Evolutionary conservation across 2,888 invertebrate species (phyloP), one percentile per base, ranked within the genome.

Genomic region (Lasioglossum pauxillum): DNA sequence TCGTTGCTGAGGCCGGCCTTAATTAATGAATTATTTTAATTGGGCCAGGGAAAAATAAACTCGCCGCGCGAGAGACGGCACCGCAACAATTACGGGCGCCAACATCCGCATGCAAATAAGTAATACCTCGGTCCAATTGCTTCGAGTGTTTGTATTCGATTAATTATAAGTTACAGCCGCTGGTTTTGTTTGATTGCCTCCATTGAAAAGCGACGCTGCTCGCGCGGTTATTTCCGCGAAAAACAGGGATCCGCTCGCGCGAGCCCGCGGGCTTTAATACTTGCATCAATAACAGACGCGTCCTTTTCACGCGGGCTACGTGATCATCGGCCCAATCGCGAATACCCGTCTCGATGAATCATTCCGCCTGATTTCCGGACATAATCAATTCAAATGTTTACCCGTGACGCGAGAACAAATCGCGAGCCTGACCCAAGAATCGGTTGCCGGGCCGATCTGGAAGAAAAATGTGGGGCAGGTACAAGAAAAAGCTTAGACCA

Each of bases 361-460:
- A 84, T 91, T 90, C 81, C 75, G 85, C 84, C 78, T 89, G 92
- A 91, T 92, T 91, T 89, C 90, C 86, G 87, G 88, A 82, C 92
- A 88, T 92, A 91, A 92, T 92, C 88, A 91, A 88, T 91, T 90
- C 88, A 82, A 90, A 89, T 89, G 91, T 91, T 91, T 90, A 86
- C 80, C 75, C 85, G 82, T 75, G 78, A 84, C 80, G 85, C 78
- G 84, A 67, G 80, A 84, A 84, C 87, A 84, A 88, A 90, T 89
- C 77, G 84, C 60, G 79, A 46, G 79, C 44, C 76, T 60, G 12
- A 14, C 3, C 44, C 64, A 38, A 57, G 57, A 57, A n/a, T 12
- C n/a, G n/a, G n/a, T 4, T 10, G 0, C 8, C 53, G 3, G 8
- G 8, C 8, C 23, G 71, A n/a, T 71, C 12, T 41, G n/a, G 14